phyloP scores from a whole-genome alignment of 1,140 invertebrate genomes.

The Sogatella furcifera region DNA sequence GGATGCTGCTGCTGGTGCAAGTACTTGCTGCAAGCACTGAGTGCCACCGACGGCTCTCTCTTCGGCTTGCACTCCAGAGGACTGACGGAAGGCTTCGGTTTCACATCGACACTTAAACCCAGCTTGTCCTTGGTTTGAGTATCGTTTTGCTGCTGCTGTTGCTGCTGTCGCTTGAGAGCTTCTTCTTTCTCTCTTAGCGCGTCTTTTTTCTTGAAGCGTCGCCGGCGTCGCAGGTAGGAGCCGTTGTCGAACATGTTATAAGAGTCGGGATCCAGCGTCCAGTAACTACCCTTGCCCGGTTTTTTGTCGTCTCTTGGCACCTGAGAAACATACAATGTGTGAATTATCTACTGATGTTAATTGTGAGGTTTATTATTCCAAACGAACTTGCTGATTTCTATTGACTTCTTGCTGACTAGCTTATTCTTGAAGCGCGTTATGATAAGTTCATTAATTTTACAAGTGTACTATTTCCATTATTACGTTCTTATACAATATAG shows the following conservation, averaged over 20 bases:
- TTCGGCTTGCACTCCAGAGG: slow-evolving; percentile 20
- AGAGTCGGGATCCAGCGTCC: slow-evolving; percentile 76
- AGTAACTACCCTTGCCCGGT: slow-evolving; percentile 71
- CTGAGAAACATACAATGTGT: too few species aligned
- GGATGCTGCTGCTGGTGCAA: slow-evolving; percentile 2
- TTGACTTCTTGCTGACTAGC: too few species aligned
- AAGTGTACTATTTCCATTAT: too few species aligned
- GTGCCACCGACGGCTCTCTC: slow-evolving; percentile 19
- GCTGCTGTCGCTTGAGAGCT: slow-evolving; percentile 63
- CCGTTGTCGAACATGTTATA: slow-evolving; percentile 87
- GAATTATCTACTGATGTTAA: too few species aligned
- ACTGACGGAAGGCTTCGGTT: neutral
- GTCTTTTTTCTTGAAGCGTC: slow-evolving; percentile 91
- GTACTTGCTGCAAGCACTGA: slow-evolving; percentile 14
- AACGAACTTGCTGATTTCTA: too few species aligned
- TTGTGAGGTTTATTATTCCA: too few species aligned
- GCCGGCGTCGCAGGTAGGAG: slow-evolving; percentile 58
- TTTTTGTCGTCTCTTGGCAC: slow-evolving; percentile 56
- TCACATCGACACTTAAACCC: neutral
- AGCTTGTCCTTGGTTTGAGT: slow-evolving; percentile 13
- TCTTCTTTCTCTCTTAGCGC: slow-evolving; percentile 80
- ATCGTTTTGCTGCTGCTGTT: slow-evolving; percentile 10
- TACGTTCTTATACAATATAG: too few species aligned
- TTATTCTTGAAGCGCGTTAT: too few species aligned
- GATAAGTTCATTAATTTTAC: too few species aligned